These are phyloP conservation scores for Argyra leucocephala DNA, from an alignment of 2,888 invertebrate genomes.

Conservation along the genomic window DNA sequence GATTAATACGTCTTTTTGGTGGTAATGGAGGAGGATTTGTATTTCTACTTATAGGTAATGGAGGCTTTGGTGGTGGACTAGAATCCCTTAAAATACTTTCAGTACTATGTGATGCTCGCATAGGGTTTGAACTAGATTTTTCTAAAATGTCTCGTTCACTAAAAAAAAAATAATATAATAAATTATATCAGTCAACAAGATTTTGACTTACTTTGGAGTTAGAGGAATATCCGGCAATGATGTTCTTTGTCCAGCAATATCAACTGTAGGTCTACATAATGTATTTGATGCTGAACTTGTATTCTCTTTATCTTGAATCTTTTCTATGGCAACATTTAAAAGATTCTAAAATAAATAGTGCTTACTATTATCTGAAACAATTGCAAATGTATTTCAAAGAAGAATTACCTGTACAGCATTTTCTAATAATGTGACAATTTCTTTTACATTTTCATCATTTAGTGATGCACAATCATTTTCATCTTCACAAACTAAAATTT, in stretches of 20 bases:
- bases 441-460: conserved; percentile 54
- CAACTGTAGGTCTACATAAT: conserved; percentile 38
- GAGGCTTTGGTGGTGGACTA: conserved; percentile 80
- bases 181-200: conserved; percentile 30
- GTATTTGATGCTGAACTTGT: conserved; percentile 31
- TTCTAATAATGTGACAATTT: conserved; percentile 60
- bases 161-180: conserved; percentile 15
- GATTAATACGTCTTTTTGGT: conserved; percentile 54
- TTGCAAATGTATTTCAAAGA: not conserved
- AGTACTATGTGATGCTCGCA: conserved; percentile 69
- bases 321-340: conserved; percentile 71
- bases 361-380: not conserved
- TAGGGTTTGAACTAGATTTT: conserved; percentile 48
- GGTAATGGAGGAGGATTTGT: conserved; percentile 66
- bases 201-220: conserved; percentile 64
- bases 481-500: conserved; percentile 68
- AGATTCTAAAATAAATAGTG: conserved; percentile 48
- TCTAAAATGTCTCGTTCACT: conserved; percentile 43
- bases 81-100: conserved; percentile 67
- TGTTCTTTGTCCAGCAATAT: conserved; percentile 52
- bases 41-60: conserved; percentile 54
- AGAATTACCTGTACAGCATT: conserved; percentile 57
- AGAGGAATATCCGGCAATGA: conserved; percentile 71
- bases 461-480: conserved; percentile 42
- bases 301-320: conserved; percentile 55